Percentiles rank a stretch among this genome's conserved stretches.
Evolutionary conservation across 2,888 invertebrate genomes (phyloP).

Genomic region (Oscheius sp.): DNA sequence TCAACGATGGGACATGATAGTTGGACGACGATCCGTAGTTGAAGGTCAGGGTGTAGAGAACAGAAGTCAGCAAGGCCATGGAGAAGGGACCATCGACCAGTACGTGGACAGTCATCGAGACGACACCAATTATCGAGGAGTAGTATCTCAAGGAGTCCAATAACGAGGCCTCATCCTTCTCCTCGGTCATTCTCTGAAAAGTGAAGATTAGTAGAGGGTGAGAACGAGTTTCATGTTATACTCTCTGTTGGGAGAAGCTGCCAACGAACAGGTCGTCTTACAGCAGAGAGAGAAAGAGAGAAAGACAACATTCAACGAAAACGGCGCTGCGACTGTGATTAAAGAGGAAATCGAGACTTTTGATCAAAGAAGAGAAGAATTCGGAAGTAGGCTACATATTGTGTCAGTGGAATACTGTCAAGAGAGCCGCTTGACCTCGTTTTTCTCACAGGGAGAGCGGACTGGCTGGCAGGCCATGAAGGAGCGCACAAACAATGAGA

Average conservation of each 20-base stretch:
- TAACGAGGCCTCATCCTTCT: slow-evolving; percentile 23
- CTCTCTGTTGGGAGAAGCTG: neutral
- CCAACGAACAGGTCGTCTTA: slow-evolving; percentile 27
- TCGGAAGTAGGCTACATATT: no score
- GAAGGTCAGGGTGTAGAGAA: slow-evolving; percentile 33
- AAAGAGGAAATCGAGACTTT: no score
- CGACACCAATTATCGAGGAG: slow-evolving; percentile 31
- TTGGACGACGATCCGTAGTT: slow-evolving; percentile 36
- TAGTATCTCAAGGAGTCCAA: slow-evolving; percentile 24
- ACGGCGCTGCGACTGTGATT: no score
- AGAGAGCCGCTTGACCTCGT: no score
- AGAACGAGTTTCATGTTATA: slow-evolving; percentile 21
- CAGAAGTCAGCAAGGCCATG: slow-evolving; percentile 27
- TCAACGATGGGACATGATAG: slow-evolving; percentile 23
- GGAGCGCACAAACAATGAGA: no score
- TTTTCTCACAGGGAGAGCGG: no score
- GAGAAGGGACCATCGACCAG: slow-evolving; percentile 24
- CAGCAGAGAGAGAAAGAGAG: slow-evolving; percentile 11
- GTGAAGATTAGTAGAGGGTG: neutral
- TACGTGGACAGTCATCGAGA: slow-evolving; percentile 17
- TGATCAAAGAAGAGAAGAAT: no score
- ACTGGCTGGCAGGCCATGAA: no score
- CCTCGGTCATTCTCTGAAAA: slow-evolving; percentile 26
- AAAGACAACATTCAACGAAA: neutral
- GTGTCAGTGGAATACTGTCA: no score